Conservation (phyloP, 2,888 invertebrate genomes). For the Dasypogon diadema region DNA sequence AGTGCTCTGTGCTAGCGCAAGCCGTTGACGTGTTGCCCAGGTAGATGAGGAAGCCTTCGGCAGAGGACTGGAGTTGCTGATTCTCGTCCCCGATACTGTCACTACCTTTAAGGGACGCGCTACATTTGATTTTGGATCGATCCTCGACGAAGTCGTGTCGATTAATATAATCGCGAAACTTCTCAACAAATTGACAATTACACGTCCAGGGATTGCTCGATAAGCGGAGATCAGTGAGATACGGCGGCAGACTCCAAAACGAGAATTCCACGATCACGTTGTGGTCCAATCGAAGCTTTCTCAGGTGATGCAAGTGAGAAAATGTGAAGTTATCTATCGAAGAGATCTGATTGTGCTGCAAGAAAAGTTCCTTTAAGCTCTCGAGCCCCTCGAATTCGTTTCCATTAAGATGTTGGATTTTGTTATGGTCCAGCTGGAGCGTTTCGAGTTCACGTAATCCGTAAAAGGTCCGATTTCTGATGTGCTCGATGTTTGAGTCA, state of each 20-base stretch:
- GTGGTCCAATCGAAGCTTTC: conserved; percentile 86
- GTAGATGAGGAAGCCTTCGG: conserved; percentile 49
- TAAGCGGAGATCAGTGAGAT: conserved; percentile 78
- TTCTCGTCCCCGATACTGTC: neutral
- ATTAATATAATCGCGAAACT: conserved; percentile 83
- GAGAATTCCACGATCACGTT: conserved; percentile 85
- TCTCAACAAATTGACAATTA: conserved; percentile 85
- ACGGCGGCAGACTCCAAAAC: conserved; percentile 81
- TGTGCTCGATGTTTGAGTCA: conserved; percentile 85
- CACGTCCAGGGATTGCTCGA: conserved; percentile 89
- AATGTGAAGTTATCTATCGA: conserved; percentile 89
- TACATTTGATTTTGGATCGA: conserved; percentile 81
- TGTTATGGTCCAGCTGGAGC: conserved; percentile 89
- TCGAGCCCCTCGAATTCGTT: conserved; percentile 87
- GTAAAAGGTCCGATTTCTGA: conserved; percentile 92
- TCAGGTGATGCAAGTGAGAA: conserved; percentile 82
- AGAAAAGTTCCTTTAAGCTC: conserved; percentile 85
- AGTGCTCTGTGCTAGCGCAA: conserved; percentile 73
- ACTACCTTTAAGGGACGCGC: conserved; percentile 66
- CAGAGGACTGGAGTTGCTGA: conserved; percentile 23
- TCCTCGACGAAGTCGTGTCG: conserved; percentile 80
- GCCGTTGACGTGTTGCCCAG: conserved; percentile 72
- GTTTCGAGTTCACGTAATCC: conserved; percentile 84
- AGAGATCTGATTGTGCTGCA: conserved; percentile 86
- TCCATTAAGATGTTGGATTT: conserved; percentile 82